These are phyloP conservation scores for Xenopus laevis DNA, from an alignment of 2,113 vertebrate species.

Conservation along the genomic window DNA sequence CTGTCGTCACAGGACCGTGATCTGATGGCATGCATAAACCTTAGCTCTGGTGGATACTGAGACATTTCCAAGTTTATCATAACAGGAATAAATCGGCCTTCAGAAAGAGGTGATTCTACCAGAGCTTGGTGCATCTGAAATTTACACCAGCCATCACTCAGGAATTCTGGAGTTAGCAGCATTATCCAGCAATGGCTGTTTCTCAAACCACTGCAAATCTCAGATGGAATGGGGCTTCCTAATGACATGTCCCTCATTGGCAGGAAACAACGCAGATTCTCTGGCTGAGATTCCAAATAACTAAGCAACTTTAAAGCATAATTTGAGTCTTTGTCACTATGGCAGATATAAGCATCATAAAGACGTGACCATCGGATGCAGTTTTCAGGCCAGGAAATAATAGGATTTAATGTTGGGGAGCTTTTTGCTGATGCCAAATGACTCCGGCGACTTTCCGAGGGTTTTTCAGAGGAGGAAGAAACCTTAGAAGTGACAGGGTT, in stretches of 20 bases:
- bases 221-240: conserved; percentile 66
- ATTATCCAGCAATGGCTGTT: conserved; percentile 79
- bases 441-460: no score
- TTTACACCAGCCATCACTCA: conserved; percentile 76
- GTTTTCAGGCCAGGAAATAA: conserved; percentile 6
- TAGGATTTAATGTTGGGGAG: no score
- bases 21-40: conserved; percentile 72
- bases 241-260: conserved; percentile 66
- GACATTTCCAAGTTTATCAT: conserved; percentile 61
- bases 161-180: conserved; percentile 75
- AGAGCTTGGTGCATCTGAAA: conserved; percentile 85
- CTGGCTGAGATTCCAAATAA: conserved; percentile 68
- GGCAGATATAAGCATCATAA: conserved; percentile 81
- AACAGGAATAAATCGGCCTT: conserved; percentile 76
- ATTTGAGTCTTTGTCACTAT: conserved; percentile 67
- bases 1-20: conserved; percentile 53
- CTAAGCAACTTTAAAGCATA: conserved; percentile 69
- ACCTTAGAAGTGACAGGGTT: no score
- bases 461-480: no score
- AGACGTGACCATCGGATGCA: conserved; percentile 64
- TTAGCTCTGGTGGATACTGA: conserved; percentile 75
- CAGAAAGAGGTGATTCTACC: no score
- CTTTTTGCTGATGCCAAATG: no score
- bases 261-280: conserved; percentile 76
- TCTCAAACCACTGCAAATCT: conserved; percentile 71